Base-by-base conservation (phyloP, 2,797 vertebrate species). In the Paratrypauchen microcephalus region DNA sequence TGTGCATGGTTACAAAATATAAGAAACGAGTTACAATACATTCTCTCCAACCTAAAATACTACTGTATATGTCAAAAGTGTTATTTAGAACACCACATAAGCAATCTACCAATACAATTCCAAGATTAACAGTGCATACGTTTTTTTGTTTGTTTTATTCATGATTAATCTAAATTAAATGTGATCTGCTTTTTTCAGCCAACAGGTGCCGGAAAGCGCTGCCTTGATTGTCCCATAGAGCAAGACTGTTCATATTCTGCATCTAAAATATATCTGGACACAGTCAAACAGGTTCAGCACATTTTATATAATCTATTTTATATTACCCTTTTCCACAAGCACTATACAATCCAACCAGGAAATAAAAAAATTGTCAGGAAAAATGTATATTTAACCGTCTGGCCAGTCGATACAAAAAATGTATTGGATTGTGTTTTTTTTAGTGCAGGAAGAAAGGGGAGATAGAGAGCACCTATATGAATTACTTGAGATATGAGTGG, bases 191-290 rank as follows among this genome's bases (percentile, higher is more conserved):
- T 66, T 52, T 68, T 8, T 70, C 71, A 96, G 95, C 95, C 95
- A 63, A 4, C 83, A 77, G 93, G 83, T 13, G 95, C 95, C 55
- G 87, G 86, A 63, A 82, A 84, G 70, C 90, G 92, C 63, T 96
- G 95, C 68, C 76, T 95, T 52, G 87, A 94, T 30, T 96, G 95
- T 80, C 73, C 92, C 36, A 47, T 94, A 48, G 94, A 95, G 75
- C 68, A 15, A 55, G 47, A 74, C 7, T 96, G 95, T 78, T 87
- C 93, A 0, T 96, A 95, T 83, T 96, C 95, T 0, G 95, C 94
- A n/a, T 60, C 88, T 75, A 95, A 93, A 89, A 93, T 95, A 81
- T 96, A 96, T 73, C 74, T 95, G 80, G 88, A 93, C 41, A 73
- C 66, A 68, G 92, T 93, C 50, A 90, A 92, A 76, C 47, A 70